Evolutionary conservation across 2,797 vertebrate genomes (phyloP).

Genomic region (Triplophysa bombifrons): DNA sequence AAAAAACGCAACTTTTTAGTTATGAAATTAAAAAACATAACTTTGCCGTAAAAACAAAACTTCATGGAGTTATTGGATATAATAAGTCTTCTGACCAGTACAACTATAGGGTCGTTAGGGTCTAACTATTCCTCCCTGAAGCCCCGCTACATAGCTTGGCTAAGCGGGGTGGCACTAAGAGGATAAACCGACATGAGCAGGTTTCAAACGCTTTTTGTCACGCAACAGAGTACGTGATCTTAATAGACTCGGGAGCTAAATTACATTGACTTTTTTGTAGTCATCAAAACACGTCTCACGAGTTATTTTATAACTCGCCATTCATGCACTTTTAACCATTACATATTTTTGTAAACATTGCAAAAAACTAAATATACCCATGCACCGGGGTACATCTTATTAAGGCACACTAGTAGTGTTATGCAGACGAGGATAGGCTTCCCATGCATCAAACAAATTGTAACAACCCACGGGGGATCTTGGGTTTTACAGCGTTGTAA

Average conservation of each 20-base stretch:
- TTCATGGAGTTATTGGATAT: too few species aligned
- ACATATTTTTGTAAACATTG: conserved; percentile 20
- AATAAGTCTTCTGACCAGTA: too few species aligned
- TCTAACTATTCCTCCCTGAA: conserved; percentile 44
- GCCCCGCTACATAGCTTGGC: conserved; percentile 64
- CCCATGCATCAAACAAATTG: neutral
- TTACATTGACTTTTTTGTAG: conserved; percentile 41
- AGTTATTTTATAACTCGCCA: conserved; percentile 21
- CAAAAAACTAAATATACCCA: conserved; percentile 1
- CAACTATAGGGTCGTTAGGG: neutral
- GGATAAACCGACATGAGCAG: conserved; percentile 71
- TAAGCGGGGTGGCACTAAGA: conserved; percentile 73
- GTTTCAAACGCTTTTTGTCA: conserved; percentile 73
- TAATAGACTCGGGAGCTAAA: conserved; percentile 59
- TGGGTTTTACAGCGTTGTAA: conserved; percentile 5
- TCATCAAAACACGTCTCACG: conserved; percentile 52
- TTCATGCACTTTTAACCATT: neutral
- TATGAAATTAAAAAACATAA: neutral
- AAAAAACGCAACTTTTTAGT: too few species aligned
- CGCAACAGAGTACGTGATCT: conserved; percentile 68
- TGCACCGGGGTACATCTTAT: conserved; percentile 1
- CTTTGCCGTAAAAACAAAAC: too few species aligned
- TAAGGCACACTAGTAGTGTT: conserved; percentile 31
- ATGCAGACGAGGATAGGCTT: conserved; percentile 12
- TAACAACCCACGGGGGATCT: neutral